These are phyloP conservation scores for Andrena bucephala DNA, from an alignment of 2,888 invertebrate species.

Conservation along the genomic window DNA sequence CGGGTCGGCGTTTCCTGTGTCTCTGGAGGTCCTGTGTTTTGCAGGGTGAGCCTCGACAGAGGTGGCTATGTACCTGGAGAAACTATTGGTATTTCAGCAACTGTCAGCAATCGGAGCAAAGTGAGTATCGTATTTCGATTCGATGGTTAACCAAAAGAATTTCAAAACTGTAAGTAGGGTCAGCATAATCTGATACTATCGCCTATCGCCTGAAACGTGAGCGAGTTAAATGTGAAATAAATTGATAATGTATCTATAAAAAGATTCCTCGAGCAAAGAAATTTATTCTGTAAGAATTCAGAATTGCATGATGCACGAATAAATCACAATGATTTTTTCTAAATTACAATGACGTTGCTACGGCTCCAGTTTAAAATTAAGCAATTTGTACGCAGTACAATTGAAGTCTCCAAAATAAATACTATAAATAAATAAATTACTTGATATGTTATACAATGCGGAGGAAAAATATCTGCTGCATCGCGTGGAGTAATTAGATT, in stretches of 20 bases:
- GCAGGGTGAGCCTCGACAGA: constrained; percentile 94
- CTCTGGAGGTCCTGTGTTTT: constrained; percentile 94
- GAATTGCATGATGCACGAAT: no score
- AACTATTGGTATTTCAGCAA: constrained; percentile 94
- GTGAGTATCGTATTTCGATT: constrained; percentile 83
- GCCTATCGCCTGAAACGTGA: constrained; percentile 16
- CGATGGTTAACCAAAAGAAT: constrained; percentile 50
- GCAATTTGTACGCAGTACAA: no score
- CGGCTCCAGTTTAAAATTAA: no score
- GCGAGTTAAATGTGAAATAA: constrained; percentile 8
- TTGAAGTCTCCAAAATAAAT: no score
- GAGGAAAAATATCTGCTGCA: no score
- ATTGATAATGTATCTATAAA: neutral
- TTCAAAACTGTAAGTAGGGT: constrained; percentile 25
- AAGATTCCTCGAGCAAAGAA: neutral
- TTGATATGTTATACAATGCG: no score
- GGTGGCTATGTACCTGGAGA: constrained; percentile 98
- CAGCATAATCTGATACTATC: constrained; percentile 41
- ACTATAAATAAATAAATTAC: no score
- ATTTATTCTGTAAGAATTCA: neutral
- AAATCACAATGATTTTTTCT: no score
- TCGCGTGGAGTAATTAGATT: no score
- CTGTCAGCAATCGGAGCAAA: constrained; percentile 93
- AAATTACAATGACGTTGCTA: no score
- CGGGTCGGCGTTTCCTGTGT: constrained; percentile 95